Evolutionary conservation across 2,888 invertebrate genomes (phyloP), one percentile per base, ranked within the genome.

Genomic region (Eremobia ochroleuca): DNA sequence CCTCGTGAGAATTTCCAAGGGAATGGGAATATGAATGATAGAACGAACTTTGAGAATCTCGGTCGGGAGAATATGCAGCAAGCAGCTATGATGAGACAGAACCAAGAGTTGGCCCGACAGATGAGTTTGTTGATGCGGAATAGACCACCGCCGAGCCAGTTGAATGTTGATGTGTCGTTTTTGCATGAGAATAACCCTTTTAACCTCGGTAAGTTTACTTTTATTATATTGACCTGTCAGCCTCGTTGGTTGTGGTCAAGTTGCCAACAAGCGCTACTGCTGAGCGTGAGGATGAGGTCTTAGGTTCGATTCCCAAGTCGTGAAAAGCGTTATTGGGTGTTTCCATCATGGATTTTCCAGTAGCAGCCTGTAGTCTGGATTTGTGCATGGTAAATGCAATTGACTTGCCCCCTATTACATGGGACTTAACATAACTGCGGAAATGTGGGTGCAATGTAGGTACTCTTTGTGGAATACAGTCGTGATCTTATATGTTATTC

Each of bases 151-250:
- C 95, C 96, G 0, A 96, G 94, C 79, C 96, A 92, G 70, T 83
- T 97, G 77, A 97, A 97, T 65, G 96, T 97, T 0, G 97, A 96
- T 68, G 97, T 97, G 4, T 95, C 95, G 1, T 96, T 96, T 83
- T 81, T 97, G 72, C 97, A 96, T 73, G 97, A 97, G 75, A 96
- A 95, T 74, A 91, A 94, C 70, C 96, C 95, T 28, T 96, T 95
- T 83, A 96, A 96, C 85, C 90, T 96, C 65, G 96, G 97, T 96
- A 82, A 94, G 96, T 92, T 31, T 31, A 21, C 11, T 37, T 69
- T 71, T 40, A 34, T 68, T 15, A 34, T 8, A 43, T 13, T 66
- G 18, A 21, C 13, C 21, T n/a, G 25, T 25, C 61, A 40, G 1
- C 13, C 8, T 15, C 6, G 4, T 21, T 52, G 25, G 2, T 40